These are phyloP conservation scores for Eriosoma lanigerum DNA, from an alignment of 1,140 invertebrate species.

Conservation along the genomic window DNA sequence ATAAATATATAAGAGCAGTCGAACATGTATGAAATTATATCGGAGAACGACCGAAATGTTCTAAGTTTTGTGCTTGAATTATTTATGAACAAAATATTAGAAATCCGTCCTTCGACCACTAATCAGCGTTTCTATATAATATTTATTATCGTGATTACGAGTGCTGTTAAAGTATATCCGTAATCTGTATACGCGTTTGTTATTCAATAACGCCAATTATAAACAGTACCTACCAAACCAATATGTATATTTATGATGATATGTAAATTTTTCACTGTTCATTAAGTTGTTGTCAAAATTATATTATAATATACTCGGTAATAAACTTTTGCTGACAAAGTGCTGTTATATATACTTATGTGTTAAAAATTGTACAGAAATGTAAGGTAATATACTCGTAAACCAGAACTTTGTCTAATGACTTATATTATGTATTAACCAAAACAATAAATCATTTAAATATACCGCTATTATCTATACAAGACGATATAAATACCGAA, in stretches of 20 bases:
- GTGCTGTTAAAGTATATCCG: not conserved
- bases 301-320: not conserved
- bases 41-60: not conserved
- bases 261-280: slow-evolving; percentile 26
- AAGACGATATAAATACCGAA: no score
- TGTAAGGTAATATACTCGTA: not conserved
- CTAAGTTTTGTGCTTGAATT: not conserved
- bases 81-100: slow-evolving; percentile 15
- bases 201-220: slow-evolving; percentile 36
- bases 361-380: not conserved
- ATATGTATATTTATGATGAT: not conserved
- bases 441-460: no score
- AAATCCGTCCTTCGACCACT: not conserved
- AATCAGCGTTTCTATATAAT: not conserved
- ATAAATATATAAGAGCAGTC: not conserved
- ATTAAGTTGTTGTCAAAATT: not conserved
- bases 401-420: no score
- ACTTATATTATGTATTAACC: no score
- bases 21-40: not conserved
- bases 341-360: not conserved
- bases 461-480: no score
- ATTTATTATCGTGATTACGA: not conserved
- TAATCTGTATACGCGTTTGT: not conserved
- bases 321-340: not conserved
- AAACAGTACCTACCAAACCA: not conserved